Percentiles rank a stretch among this genome's conserved stretches.
These are phyloP conservation scores for Agrilus cyanescens DNA, from an alignment of 2,888 invertebrate species.

Conservation along the genomic window DNA sequence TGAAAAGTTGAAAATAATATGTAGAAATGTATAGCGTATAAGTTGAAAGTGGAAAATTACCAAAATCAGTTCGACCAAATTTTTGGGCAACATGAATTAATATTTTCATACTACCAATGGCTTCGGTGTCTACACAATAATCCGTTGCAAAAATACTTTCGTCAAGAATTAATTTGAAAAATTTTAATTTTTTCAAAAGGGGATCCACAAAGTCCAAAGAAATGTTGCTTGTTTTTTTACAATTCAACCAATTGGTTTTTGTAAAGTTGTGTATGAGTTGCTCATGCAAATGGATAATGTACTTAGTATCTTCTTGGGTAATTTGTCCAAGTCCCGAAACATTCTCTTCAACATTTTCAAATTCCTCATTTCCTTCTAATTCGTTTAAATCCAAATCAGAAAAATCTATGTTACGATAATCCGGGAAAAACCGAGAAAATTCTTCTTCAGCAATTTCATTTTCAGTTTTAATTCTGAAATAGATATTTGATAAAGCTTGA, in stretches of 20 bases:
- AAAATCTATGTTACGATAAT: slow-evolving; percentile 56
- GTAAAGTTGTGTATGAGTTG: slow-evolving; percentile 46
- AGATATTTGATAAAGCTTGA: background rate
- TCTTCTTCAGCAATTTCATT: slow-evolving; percentile 53
- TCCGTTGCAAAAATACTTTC: slow-evolving; percentile 41
- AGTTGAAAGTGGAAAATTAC: background rate
- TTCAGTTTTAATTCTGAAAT: slow-evolving; percentile 41
- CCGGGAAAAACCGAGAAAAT: slow-evolving; percentile 59
- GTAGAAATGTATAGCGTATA: background rate
- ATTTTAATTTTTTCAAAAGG: slow-evolving; percentile 46
- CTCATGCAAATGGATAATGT: slow-evolving; percentile 50
- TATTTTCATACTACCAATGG: slow-evolving; percentile 47
- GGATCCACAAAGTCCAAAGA: slow-evolving; percentile 38
- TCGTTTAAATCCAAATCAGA: slow-evolving; percentile 42
- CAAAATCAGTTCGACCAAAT: slow-evolving; percentile 31
- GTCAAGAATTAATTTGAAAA: slow-evolving; percentile 44
- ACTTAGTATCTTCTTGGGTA: slow-evolving; percentile 43
- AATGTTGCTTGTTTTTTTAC: slow-evolving; percentile 28
- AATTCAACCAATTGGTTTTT: slow-evolving; percentile 47
- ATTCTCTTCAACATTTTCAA: background rate
- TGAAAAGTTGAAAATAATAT: slow-evolving; percentile 15
- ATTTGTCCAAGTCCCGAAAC: slow-evolving; percentile 18
- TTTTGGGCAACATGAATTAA: slow-evolving; percentile 42
- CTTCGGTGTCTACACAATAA: slow-evolving; percentile 40
- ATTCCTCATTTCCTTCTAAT: slow-evolving; percentile 23